A percentile compares a stretch with the other conserved stretches of the same genome.
phyloP scores from a whole-genome alignment of 2,113 vertebrate genomes.

The Balaenoptera acutorostrata region DNA sequence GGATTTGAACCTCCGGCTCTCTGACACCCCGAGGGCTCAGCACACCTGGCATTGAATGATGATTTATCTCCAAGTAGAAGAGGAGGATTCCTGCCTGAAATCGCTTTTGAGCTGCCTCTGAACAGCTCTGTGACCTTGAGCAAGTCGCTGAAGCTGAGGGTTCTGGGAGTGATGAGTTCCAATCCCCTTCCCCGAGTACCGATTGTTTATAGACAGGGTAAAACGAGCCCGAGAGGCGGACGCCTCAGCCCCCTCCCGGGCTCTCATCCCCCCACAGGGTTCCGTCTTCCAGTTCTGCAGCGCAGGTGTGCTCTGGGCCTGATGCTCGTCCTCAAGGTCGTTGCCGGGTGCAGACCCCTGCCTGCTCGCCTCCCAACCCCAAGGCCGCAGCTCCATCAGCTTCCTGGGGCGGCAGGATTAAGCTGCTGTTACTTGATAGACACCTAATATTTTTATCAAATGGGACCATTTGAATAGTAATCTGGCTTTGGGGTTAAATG shows the following conservation, averaged over 20 bases:
- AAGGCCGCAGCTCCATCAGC: not conserved
- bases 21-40: not conserved
- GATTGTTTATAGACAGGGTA: not conserved
- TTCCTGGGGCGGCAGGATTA: fast-evolving
- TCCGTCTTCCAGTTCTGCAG: not conserved
- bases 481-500: not conserved
- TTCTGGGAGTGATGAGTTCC: not conserved
- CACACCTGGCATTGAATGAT: not conserved
- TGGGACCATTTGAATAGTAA: not conserved
- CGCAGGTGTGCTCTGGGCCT: not conserved
- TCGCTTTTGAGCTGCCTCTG: not conserved
- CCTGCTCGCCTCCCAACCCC: not conserved
- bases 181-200: too few relatives aligned
- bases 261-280: not conserved
- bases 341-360: not conserved
- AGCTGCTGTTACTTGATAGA: not conserved
- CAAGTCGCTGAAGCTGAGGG: not conserved
- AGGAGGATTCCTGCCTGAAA: not conserved
- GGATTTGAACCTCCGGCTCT: not conserved
- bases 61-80: not conserved
- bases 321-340: not conserved
- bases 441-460: not conserved
- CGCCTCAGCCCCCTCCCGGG: too few relatives aligned
- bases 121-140: not conserved
- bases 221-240: fast-evolving